Evolutionary conservation across 2,888 invertebrate species (phyloP), one percentile per base, ranked within the genome.

Genomic region (Saturnia pavonia): DNA sequence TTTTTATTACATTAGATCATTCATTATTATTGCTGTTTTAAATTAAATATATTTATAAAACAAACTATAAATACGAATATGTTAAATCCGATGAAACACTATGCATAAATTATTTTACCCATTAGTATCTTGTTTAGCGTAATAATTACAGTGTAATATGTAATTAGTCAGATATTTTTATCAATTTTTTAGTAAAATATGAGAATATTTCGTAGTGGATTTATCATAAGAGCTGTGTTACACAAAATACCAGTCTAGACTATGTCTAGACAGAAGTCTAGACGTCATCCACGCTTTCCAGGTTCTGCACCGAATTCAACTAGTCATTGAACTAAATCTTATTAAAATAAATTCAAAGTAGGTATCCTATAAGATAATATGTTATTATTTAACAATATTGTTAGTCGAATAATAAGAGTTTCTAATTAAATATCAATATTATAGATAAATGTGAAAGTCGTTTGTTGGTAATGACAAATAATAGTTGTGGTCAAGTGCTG

Each of bases 181-280:
- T 19, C 19, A 57, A 70, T 81, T 80, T 82, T 79, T 78, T 81
- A 76, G 76, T 81, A 74, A 78, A 81, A 78, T 78, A 82, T 82
- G 80, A 83, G 81, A 81, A 81, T 80, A 87, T 88, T 90, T 86
- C 78, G 80, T 80, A 85, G 77, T 79, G 80, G 85, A 82, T 88
- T 88, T 87, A 88, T 91, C 85, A 86, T 81, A 82, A 87, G 86
- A 88, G 81, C 85, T 85, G 81, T 85, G 86, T 87, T 87, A 85
- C 81, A 88, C 88, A 86, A 85, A 91, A 91, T 92, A 93, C 91
- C 91, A 90, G 93, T 93, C 93, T 94, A 94, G 93, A 94, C 93
- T 72, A 34, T 69, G 93, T 93, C 93, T 92, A 92, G 93, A 92
- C 92, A 78, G 70, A 77, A 80, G 92, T 92, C 93, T 92, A 93